Conservation (phyloP, 2,113 vertebrate species). For the Trogon surrucura region DNA sequence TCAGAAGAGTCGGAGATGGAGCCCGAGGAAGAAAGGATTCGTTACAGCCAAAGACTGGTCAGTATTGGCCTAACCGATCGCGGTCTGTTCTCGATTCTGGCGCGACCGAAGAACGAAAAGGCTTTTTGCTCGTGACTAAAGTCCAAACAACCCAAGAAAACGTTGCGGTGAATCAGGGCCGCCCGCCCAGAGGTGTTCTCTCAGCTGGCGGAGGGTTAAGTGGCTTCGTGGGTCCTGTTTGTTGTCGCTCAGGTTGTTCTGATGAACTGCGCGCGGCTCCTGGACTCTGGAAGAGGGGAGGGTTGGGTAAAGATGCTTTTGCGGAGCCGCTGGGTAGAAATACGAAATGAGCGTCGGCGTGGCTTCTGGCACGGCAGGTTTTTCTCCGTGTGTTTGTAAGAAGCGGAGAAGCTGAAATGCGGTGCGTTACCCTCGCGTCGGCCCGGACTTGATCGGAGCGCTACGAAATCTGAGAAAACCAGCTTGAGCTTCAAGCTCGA, state of each 20-base stretch:
- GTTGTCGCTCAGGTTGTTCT: not conserved
- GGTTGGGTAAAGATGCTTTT: not conserved
- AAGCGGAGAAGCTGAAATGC: not conserved
- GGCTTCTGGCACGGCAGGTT: not conserved
- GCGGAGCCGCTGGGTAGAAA: not conserved
- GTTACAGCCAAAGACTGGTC: slow-evolving; percentile 97
- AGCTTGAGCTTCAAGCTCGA: not conserved
- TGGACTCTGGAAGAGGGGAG: not conserved
- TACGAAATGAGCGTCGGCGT: not conserved
- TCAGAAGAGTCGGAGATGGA: slow-evolving; percentile 80
- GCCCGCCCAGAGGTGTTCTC: not conserved
- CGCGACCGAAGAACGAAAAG: not conserved
- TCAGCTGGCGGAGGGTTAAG: not conserved
- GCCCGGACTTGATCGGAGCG: not conserved
- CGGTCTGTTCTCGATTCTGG: not conserved
- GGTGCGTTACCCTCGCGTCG: not conserved
- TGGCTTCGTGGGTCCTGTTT: not conserved
- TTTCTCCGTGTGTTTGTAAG: not conserved
- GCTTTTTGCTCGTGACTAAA: not conserved
- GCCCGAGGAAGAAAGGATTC: slow-evolving; percentile 89
- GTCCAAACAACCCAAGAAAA: not conserved
- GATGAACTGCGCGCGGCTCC: not conserved
- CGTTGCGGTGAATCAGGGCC: not conserved
- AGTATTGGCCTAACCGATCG: slow-evolving; percentile 47
- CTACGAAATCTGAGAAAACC: not conserved